phyloP scores from a whole-genome alignment of 2,797 vertebrate genomes.

The Streptopelia turtur region DNA sequence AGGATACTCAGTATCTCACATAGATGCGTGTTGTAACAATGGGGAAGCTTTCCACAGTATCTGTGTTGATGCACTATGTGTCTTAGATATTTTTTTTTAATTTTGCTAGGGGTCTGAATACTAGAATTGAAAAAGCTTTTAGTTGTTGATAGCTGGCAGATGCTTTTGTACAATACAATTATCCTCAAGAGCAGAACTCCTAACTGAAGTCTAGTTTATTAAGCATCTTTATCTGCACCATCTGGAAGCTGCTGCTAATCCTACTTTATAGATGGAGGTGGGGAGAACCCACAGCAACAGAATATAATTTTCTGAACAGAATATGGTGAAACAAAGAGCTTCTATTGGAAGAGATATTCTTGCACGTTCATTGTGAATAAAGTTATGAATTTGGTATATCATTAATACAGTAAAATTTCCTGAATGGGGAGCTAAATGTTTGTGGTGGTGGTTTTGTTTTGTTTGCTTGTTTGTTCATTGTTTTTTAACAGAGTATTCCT shows the following conservation, averaged over 20 bases:
- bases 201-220: neutral
- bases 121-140: conserved; percentile 12
- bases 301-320: neutral
- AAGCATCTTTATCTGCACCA: neutral
- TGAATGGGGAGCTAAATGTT: neutral
- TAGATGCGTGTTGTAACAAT: neutral
- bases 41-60: neutral
- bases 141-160: neutral
- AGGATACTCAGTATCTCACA: neutral
- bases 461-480: neutral
- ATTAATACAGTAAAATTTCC: neutral
- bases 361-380: neutral
- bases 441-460: neutral
- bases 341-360: neutral
- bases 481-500: neutral
- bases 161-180: neutral
- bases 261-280: neutral
- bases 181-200: neutral
- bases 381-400: neutral
- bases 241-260: neutral
- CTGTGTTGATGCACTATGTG: neutral
- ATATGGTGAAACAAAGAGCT: neutral
- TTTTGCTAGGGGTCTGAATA: neutral
- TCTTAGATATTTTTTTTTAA: neutral
- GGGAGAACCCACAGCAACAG: neutral